Evolutionary conservation across 1,140 invertebrate species (phyloP).

Genomic region (Drosophila truncata): DNA sequence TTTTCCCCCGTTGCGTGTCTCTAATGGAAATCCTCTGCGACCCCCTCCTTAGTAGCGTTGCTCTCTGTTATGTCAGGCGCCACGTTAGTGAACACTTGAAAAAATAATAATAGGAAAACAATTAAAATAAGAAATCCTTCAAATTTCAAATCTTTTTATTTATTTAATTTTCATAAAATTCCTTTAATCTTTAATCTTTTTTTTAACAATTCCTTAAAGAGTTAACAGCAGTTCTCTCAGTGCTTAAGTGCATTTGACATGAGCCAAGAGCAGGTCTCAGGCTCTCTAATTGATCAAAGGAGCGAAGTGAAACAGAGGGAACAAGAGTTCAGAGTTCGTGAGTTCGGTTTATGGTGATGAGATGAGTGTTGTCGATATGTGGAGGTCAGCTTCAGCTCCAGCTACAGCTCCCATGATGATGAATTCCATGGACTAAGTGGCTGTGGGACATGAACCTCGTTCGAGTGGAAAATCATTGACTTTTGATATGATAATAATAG

Average conservation of each 20-base stretch:
- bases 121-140: fast-evolving
- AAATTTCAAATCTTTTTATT: background rate
- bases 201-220: too few relatives aligned
- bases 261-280: slow-evolving; percentile 37
- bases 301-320: slow-evolving; percentile 14
- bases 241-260: slow-evolving; percentile 36
- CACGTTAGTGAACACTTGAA: slow-evolving; percentile 9
- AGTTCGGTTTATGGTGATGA: slow-evolving; percentile 44
- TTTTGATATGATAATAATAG: slow-evolving; percentile 45
- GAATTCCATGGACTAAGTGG: slow-evolving; percentile 26
- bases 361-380: slow-evolving; percentile 26
- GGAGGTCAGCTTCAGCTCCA: slow-evolving; percentile 18
- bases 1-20: slow-evolving; percentile 33
- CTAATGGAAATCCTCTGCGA: slow-evolving; percentile 15
- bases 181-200: background rate
- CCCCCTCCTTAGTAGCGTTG: background rate
- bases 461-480: slow-evolving; percentile 41
- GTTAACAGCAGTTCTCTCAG: background rate
- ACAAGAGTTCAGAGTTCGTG: slow-evolving; percentile 50
- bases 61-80: slow-evolving; percentile 21
- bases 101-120: background rate
- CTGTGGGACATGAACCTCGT: slow-evolving; percentile 33
- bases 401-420: slow-evolving; percentile 8
- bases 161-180: background rate
- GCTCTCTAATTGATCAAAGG: slow-evolving; percentile 49